Percentiles rank a stretch among this genome's conserved stretches.
Evolutionary conservation across 2,113 vertebrate genomes (phyloP).

Genomic region (Myotis yumanensis): DNA sequence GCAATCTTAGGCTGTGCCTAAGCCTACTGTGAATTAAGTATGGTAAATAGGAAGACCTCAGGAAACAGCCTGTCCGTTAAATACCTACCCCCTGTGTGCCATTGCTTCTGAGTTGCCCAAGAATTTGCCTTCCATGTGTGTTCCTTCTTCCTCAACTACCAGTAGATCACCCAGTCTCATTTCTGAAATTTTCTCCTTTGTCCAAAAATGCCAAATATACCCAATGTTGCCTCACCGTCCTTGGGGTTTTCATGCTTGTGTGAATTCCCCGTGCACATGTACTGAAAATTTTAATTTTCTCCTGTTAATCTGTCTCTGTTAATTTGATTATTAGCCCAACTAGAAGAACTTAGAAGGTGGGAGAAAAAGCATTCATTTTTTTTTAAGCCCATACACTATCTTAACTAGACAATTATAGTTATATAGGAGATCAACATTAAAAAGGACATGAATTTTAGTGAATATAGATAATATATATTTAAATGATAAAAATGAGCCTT

Average conservation of each 20-base stretch:
- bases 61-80: neutral
- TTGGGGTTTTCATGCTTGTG: neutral
- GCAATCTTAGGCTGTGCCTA: neutral
- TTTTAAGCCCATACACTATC: neutral
- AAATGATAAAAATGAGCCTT: neutral
- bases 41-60: neutral
- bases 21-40: neutral
- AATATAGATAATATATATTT: neutral
- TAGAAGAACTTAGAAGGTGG: neutral
- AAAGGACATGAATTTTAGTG: neutral
- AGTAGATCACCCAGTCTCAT: neutral
- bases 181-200: neutral
- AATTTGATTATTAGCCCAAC: neutral
- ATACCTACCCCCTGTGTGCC: neutral
- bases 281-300: neutral
- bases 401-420: neutral
- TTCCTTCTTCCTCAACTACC: neutral
- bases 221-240: neutral
- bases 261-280: neutral
- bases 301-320: neutral
- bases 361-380: neutral
- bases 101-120: neutral
- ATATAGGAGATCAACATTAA: neutral
- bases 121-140: no score
- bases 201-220: neutral